Conservation (phyloP, 1,140 invertebrate genomes). For the Gryllus bimaculatus region DNA sequence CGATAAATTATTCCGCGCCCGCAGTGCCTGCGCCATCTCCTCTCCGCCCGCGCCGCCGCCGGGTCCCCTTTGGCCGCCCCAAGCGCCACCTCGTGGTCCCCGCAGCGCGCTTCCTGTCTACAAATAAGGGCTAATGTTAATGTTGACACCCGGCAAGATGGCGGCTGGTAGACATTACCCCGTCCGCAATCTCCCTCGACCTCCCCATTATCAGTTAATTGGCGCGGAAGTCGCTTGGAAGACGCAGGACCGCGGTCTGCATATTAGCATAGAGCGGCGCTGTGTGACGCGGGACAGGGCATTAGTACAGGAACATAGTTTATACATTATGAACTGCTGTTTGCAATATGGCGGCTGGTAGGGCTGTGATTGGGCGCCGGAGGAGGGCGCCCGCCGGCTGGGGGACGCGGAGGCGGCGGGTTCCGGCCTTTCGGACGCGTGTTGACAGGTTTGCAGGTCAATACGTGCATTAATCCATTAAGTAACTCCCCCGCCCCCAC, state of each 20-base stretch:
- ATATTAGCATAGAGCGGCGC: slow-evolving; percentile 11
- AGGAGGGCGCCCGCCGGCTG: background rate
- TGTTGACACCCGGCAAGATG: background rate
- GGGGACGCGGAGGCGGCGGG: slow-evolving; percentile 5
- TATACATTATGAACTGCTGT: slow-evolving; percentile 13
- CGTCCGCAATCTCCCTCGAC: background rate
- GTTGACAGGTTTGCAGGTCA: slow-evolving; percentile 17
- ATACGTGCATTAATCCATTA: slow-evolving; percentile 16
- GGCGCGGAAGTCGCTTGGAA: slow-evolving; percentile 12
- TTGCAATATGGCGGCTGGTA: slow-evolving; percentile 13
- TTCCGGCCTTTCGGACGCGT: slow-evolving; percentile 10
- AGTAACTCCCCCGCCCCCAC: slow-evolving; percentile 6
- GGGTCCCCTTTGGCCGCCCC: no score
- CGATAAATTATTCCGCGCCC: no score
- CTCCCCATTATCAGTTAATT: slow-evolving; percentile 14
- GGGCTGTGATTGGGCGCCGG: slow-evolving; percentile 13
- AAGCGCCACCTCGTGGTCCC: background rate
- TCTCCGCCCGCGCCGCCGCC: no score
- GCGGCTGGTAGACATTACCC: background rate
- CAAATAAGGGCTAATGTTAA: slow-evolving; percentile 5
- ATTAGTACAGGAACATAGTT: slow-evolving; percentile 13
- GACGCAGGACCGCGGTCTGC: slow-evolving; percentile 6
- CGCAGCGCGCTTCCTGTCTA: background rate
- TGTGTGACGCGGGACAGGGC: background rate
- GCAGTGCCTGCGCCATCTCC: background rate